Percentiles rank a stretch among this genome's conserved stretches.
Evolutionary conservation across 2,113 vertebrate genomes (phyloP).

Genomic region (Tursiops truncatus): DNA sequence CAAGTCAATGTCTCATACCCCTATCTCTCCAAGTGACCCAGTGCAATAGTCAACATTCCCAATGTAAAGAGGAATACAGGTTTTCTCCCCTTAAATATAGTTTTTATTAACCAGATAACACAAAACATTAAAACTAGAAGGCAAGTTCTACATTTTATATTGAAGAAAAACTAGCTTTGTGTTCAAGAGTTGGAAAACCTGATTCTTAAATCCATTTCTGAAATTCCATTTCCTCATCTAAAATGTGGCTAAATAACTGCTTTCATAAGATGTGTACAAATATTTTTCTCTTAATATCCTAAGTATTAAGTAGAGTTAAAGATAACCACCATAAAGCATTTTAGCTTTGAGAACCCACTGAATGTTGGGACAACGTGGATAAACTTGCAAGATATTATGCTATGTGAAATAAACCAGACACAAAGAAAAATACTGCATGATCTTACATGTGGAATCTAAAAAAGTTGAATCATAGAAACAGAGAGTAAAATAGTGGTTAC

Average conservation of each 20-base stretch:
- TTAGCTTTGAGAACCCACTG: not conserved
- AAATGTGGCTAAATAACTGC: not conserved
- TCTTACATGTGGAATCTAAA: not conserved
- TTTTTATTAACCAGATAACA: not conserved
- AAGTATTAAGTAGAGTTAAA: not conserved
- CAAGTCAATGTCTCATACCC: not conserved
- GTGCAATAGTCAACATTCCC: not conserved
- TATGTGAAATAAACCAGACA: not conserved
- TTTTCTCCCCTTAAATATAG: not conserved
- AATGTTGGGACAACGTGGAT: not conserved
- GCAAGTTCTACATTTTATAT: not conserved
- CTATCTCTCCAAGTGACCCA: fast-evolving
- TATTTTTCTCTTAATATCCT: not conserved
- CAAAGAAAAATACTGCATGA: not conserved
- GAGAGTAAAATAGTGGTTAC: not conserved
- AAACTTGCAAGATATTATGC: not conserved
- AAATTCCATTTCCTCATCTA: not conserved
- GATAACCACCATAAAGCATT: not conserved
- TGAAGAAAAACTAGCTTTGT: not conserved
- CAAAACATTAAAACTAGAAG: not conserved
- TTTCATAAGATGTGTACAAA: not conserved
- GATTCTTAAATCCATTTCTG: not conserved
- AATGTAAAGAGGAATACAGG: not conserved
- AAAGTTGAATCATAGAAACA: not conserved
- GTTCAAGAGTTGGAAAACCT: not conserved